Base-by-base conservation (phyloP, 2,113 vertebrate species). In the Chaetura pelagica region DNA sequence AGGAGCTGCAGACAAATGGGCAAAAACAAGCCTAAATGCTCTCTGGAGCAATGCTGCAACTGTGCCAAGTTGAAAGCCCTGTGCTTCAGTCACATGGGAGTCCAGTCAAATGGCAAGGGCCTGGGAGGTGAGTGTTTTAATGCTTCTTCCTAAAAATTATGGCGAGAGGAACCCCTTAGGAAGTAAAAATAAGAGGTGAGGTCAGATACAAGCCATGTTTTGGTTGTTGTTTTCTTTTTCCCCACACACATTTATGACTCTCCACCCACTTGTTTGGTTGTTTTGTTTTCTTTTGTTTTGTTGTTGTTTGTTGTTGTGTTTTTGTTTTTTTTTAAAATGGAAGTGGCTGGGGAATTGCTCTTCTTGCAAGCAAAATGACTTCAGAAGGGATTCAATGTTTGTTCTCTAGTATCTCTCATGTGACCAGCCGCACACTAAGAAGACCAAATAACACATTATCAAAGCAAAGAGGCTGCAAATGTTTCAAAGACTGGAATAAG, bases 401-500 rank as follows among this genome's bases (percentile, higher is more conserved):
- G 4, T 78, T 23, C 11, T 85, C 30, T 29, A 9, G 4, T 58
- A 49, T 34, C 46, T 49, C 15, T 46, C 12, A 52, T 27, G 23
- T 62, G 68, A 77, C 59, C 6, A 7, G 10, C 52, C 6, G 3
- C 34, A 67, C n/a, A 78, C 9, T n/a, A 42, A 51, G 34, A 80
- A 16, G 40, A 79, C 7, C 15, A 78, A 57, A 74, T 59, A 38
- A 26, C 20, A 69, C 11, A 27, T 48, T 68, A 15, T 75, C 61
- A 84, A 90, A 92, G 52, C 34, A 75, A 95, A 81, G 64, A 81
- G 57, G 27, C 61, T 90, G 30, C 49, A 64, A 58, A 57, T 58
- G 62, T 89, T 93, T 78, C 52, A 78, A 84, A 86, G 17, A 32
- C 12, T 64, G 52, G n/a, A 78, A 54, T 89, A 86, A 81, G 35